Percentiles rank a stretch among this genome's conserved stretches.
These are phyloP conservation scores for Cinclus mexicanus DNA, from an alignment of 2,113 vertebrate species.

Conservation along the genomic window DNA sequence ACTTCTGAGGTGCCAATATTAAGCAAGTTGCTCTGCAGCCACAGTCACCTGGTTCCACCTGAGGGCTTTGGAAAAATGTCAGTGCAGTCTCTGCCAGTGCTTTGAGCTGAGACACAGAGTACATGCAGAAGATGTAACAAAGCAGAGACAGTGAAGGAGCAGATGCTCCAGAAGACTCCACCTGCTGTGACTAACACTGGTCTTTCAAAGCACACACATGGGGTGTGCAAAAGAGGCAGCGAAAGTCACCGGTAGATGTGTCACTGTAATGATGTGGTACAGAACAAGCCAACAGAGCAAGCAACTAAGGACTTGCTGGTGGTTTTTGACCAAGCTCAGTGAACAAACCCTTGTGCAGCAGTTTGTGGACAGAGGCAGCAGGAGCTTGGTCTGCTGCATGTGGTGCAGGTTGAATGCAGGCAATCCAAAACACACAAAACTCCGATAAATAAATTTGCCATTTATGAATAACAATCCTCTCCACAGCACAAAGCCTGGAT, in stretches of 20 bases:
- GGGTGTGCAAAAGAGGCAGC: not conserved
- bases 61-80: not conserved
- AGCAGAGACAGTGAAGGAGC: not conserved
- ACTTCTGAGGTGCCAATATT: not conserved
- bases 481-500: not conserved
- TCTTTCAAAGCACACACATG: not conserved
- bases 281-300: not conserved
- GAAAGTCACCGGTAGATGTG: accelerated
- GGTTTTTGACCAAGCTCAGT: not conserved
- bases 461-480: not conserved
- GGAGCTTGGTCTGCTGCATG: not conserved
- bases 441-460: not conserved
- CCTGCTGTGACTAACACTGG: not conserved
- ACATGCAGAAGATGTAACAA: not conserved
- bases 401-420: not conserved
- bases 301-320: not conserved
- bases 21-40: not conserved
- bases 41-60: not conserved
- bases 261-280: not conserved
- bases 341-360: not conserved
- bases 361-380: not conserved
- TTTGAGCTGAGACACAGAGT: accelerated
- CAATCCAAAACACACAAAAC: accelerated
- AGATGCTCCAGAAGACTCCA: not conserved
- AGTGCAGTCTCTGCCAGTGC: accelerated